Conservation (phyloP, 2,888 invertebrate species). For the Arrhopalites spinosus region DNA sequence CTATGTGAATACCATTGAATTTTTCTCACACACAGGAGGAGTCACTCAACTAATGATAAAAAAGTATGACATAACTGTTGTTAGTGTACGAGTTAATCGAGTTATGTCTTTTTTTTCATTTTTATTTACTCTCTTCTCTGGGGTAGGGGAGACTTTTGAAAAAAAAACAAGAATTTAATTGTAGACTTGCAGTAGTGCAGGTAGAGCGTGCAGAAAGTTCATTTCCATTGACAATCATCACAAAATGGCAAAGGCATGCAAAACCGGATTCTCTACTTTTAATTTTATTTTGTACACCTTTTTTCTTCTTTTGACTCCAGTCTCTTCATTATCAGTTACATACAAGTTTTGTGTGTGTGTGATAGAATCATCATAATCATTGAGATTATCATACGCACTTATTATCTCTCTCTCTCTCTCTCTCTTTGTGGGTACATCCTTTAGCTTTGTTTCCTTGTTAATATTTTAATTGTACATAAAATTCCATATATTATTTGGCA, state of each 20-base stretch:
- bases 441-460: no score
- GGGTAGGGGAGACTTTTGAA: no score
- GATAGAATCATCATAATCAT: no score
- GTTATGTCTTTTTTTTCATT: background rate
- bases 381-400: no score
- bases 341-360: no score
- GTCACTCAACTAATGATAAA: background rate
- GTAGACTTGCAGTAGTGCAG: background rate
- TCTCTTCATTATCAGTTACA: no score
- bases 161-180: no score
- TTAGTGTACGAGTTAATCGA: constrained; percentile 10
- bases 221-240: constrained; percentile 21
- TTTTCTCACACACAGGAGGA: background rate
- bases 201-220: constrained; percentile 4
- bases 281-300: constrained; percentile 1
- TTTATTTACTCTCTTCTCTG: background rate
- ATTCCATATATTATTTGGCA: no score
- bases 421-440: background rate
- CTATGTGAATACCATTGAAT: no score
- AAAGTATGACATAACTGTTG: constrained; percentile 22
- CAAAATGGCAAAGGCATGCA: constrained; percentile 11
- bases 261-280: constrained; percentile 27
- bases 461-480: no score
- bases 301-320: background rate
- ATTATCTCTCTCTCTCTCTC: background rate